Evolutionary conservation across 2,888 invertebrate species (phyloP).

Genomic region (Dinocampus coccinellae): DNA sequence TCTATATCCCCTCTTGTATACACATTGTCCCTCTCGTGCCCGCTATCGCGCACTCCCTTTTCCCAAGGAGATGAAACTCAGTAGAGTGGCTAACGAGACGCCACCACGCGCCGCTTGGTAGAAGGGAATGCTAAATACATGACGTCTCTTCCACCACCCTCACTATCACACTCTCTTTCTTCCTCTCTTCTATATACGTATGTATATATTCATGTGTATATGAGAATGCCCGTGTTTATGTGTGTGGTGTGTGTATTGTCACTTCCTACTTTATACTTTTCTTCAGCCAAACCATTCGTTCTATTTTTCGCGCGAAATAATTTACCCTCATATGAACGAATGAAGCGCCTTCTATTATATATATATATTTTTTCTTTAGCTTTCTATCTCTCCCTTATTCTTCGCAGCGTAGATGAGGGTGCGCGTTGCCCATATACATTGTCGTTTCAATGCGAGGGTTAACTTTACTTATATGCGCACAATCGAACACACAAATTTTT

Average conservation of each 20-base stretch:
- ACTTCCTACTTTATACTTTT: not conserved
- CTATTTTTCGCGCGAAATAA: conserved; percentile 25
- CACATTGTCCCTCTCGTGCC: conserved; percentile 50
- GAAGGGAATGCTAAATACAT: conserved; percentile 63
- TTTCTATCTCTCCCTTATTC: conserved; percentile 32
- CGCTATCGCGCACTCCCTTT: conserved; percentile 40
- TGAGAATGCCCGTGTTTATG: not conserved
- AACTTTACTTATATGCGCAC: not conserved
- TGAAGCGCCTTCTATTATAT: no score
- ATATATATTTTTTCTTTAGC: conserved; percentile 33
- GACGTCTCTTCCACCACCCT: conserved; percentile 47
- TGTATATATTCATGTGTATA: not conserved
- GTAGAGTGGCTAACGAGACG: conserved; percentile 64
- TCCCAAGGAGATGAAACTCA: conserved; percentile 42
- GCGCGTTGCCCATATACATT: conserved; percentile 48
- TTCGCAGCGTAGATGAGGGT: conserved; percentile 44
- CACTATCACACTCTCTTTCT: no score
- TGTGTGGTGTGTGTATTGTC: not conserved
- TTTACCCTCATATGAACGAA: conserved; percentile 11
- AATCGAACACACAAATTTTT: not conserved
- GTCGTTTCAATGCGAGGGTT: conserved; percentile 48
- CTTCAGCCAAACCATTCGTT: conserved; percentile 19
- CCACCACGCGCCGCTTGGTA: conserved; percentile 43
- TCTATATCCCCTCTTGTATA: conserved; percentile 3
- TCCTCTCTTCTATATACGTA: conserved; percentile 26